Percentiles rank a stretch among this genome's conserved stretches.
These are phyloP conservation scores for Semibalanus balanoides DNA, from an alignment of 1,140 invertebrate species.

Conservation along the genomic window DNA sequence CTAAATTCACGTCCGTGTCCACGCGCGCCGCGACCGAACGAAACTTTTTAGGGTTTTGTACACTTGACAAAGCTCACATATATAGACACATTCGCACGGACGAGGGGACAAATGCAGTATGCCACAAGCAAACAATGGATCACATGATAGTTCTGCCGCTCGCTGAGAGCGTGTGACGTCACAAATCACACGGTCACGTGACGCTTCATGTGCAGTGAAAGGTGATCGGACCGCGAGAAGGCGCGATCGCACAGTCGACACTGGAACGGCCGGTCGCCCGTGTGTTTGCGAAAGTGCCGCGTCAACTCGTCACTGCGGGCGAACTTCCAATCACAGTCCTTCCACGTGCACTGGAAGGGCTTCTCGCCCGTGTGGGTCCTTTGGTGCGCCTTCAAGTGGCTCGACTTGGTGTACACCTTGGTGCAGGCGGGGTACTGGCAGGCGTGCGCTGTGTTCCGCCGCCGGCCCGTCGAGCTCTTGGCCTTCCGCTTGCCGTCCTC, in stretches of 20 bases:
- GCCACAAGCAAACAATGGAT: not conserved
- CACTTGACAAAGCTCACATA: not conserved
- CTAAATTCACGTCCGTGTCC: not conserved
- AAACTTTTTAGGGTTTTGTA: not conserved
- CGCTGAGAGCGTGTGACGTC: too few species aligned
- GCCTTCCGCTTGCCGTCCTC: slow-evolving; percentile 15
- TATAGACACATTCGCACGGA: not conserved
- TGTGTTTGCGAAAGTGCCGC: slow-evolving; percentile 42
- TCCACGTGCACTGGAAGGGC: slow-evolving; percentile 66
- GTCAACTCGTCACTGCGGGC: slow-evolving; percentile 52
- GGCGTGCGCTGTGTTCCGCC: slow-evolving; percentile 37
- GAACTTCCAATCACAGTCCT: slow-evolving; percentile 54
- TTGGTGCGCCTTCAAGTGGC: slow-evolving; percentile 52
- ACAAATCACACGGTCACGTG: slow-evolving; percentile 31
- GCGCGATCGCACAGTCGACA: slow-evolving; percentile 42
- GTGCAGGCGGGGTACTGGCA: slow-evolving; percentile 49
- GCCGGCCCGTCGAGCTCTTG: slow-evolving; percentile 17
- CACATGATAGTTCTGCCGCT: not conserved
- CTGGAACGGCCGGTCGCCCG: slow-evolving; percentile 41
- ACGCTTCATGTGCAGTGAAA: slow-evolving; percentile 48
- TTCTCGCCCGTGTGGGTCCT: slow-evolving; percentile 48
- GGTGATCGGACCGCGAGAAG: slow-evolving; percentile 46
- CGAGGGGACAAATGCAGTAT: not conserved
- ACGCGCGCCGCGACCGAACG: not conserved
- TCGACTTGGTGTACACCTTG: slow-evolving; percentile 56